Evolutionary conservation across 2,113 vertebrate genomes (phyloP).

Genomic region (Sander lucioperca): DNA sequence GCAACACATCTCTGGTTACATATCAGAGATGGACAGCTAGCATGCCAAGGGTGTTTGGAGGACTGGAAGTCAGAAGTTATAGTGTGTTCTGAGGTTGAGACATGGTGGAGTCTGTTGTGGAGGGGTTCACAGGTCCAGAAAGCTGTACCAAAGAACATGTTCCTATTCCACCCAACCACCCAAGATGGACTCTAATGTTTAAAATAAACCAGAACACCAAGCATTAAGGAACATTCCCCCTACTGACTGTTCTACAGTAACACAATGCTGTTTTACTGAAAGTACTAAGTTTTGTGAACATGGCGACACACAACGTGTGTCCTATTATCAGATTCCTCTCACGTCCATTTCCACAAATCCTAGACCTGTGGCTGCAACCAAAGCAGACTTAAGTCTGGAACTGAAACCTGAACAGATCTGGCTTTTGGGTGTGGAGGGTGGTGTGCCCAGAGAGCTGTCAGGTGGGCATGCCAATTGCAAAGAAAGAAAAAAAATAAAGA

Average conservation of each 20-base stretch:
- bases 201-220: background rate
- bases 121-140: background rate
- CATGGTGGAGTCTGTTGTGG: background rate
- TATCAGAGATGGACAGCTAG: conserved; percentile 12
- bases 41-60: background rate
- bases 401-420: background rate
- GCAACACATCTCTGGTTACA: conserved; percentile 62
- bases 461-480: background rate
- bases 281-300: background rate
- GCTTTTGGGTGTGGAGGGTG: background rate
- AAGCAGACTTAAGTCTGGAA: background rate
- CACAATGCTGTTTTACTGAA: background rate
- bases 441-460: background rate
- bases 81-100: background rate
- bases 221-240: no score
- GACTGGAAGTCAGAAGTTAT: background rate
- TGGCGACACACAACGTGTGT: background rate
- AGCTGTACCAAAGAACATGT: background rate
- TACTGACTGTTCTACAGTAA: conserved; percentile 1
- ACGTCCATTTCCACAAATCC: background rate
- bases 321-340: background rate
- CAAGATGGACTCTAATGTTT: background rate
- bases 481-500: conserved; percentile 5
- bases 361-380: background rate
- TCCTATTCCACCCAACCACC: background rate